phyloP scores from a whole-genome alignment of 1,140 invertebrate species.

The Asobara japonica region DNA sequence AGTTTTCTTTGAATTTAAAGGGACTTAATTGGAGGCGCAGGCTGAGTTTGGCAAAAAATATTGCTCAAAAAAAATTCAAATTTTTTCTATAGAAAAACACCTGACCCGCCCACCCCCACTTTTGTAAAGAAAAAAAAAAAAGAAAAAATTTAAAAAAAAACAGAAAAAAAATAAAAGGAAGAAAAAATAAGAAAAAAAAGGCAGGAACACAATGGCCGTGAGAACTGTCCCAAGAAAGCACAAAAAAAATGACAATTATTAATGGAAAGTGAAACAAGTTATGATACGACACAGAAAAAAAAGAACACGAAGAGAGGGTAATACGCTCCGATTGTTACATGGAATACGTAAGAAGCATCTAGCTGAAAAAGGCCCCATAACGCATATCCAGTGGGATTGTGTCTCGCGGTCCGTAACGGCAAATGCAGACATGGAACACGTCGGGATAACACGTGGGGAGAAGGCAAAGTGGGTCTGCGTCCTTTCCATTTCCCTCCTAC shows the following conservation, averaged over 20 bases:
- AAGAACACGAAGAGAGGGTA: neutral
- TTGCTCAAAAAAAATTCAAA: too few species aligned
- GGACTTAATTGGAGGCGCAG: too few species aligned
- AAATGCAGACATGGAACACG: conserved; percentile 1
- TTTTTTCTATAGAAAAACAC: neutral
- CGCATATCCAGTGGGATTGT: conserved; percentile 9
- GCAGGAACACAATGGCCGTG: conserved; percentile 1
- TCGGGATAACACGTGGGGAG: neutral
- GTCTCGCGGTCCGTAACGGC: neutral
- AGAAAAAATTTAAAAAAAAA: too few species aligned
- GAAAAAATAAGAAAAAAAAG: too few species aligned
- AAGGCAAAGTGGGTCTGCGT: conserved; percentile 25
- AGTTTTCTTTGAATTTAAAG: too few species aligned
- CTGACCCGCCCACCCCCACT: neutral
- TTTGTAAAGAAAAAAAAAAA: neutral
- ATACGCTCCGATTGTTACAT: conserved; percentile 17
- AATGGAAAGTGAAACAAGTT: conserved; percentile 25
- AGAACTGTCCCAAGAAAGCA: neutral
- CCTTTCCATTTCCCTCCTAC: conserved; percentile 48
- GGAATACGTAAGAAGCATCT: conserved; percentile 5
- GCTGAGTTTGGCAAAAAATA: too few species aligned
- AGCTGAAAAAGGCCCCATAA: neutral
- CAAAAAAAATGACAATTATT: neutral
- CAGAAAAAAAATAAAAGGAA: too few species aligned
- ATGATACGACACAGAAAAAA: conserved; percentile 1